Evolutionary conservation across 2,888 invertebrate species (phyloP), one percentile per base, ranked within the genome.

Genomic region (Drosophila percnosoma): DNA sequence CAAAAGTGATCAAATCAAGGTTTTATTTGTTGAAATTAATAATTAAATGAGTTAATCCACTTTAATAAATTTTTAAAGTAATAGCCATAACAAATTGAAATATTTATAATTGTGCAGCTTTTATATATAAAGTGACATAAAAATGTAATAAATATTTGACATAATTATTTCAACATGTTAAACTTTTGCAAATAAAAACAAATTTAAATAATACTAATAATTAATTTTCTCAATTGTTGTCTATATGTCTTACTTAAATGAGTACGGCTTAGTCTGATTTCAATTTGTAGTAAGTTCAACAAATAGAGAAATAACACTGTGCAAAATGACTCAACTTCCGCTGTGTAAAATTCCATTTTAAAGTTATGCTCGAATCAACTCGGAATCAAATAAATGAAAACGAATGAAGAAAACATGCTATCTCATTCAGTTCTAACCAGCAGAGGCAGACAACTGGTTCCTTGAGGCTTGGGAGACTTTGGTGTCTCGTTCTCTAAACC

Each of bases 321-420:
- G 63, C 66, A 31, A 38, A 60, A 57, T 75, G 73, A 83, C 55
- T 81, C 73, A 82, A 87, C 85, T 83, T 87, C 83, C 87, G 81
- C 29, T 65, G 72, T 60, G 68, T 57, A 68, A 63, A 68, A 85
- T 80, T 75, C 67, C 80, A 75, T 78, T 54, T 80, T 68, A 24
- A 45, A 72, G 69, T 57, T 70, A 42, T 70, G 78, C 77, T 80
- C 65, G 83, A 71, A 75, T 80, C 72, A 71, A 80, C 83, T 62
- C 59, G 57, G 42, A 86, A 77, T 68, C 54, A 74, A 81, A 75
- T 80, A 78, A 84, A 87, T 74, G 69, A 65, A 72, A 69, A 73
- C 60, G 73, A 82, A 80, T 67, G 53, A 78, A 57, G 68, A 55
- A 66, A 80, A 74, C 71, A 74, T 75, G 71, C 66, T 54, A 75